These are phyloP conservation scores for Melanitta fusca DNA, from an alignment of 2,797 vertebrate species.

Conservation along the genomic window DNA sequence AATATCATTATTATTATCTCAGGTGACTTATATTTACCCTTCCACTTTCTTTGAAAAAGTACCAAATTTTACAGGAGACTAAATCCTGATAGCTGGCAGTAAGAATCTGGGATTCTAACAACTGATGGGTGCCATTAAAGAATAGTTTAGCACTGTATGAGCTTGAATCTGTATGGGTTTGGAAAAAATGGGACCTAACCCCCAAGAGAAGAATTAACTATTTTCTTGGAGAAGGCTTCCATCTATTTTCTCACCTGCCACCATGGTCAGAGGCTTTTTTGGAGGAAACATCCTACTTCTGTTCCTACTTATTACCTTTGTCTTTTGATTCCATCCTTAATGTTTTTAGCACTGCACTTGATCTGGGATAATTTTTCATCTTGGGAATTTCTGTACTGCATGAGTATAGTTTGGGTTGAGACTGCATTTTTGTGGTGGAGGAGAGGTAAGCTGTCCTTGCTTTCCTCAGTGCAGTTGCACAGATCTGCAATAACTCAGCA, in stretches of 20 bases:
- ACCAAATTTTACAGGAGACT: background rate
- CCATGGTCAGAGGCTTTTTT: background rate
- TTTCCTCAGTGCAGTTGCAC: background rate
- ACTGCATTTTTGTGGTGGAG: background rate
- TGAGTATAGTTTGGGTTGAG: background rate
- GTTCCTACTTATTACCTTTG: background rate
- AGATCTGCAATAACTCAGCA: background rate
- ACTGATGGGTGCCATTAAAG: background rate
- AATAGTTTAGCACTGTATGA: background rate
- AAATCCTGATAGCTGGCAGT: background rate
- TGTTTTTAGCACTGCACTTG: background rate
- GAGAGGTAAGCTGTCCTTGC: background rate
- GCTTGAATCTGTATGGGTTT: background rate
- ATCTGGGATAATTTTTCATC: background rate
- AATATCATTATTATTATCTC: background rate
- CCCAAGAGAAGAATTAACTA: background rate
- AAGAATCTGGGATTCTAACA: background rate
- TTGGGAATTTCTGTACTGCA: background rate
- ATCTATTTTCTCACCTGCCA: background rate
- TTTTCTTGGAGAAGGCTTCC: background rate
- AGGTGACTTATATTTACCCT: background rate
- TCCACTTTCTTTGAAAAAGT: background rate
- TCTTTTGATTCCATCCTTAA: background rate
- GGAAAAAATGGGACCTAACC: background rate
- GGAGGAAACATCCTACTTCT: background rate